phyloP scores from a whole-genome alignment of 2,888 invertebrate genomes.

The Xanthostigma xanthostigma region DNA sequence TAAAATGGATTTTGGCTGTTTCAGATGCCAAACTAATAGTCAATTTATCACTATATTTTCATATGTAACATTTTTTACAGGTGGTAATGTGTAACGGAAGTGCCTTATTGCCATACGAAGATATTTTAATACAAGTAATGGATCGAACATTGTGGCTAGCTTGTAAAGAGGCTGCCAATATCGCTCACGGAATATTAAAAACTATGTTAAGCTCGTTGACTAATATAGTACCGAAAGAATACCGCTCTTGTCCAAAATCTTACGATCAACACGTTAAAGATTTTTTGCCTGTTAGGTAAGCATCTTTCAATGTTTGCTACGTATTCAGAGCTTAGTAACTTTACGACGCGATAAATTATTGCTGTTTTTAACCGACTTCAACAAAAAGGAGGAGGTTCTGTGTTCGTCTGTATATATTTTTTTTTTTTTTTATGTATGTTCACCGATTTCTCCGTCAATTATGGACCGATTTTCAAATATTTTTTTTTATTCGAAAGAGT shows the following conservation, averaged over 20 bases:
- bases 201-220: conserved; percentile 44
- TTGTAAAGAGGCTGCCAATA: conserved; percentile 46
- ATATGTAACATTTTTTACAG: conserved; percentile 20
- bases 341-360: no score
- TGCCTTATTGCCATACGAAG: conserved; percentile 48
- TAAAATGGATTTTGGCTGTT: no score
- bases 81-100: conserved; percentile 50
- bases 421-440: no score
- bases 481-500: no score
- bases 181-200: conserved; percentile 45
- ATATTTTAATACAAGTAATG: conserved; percentile 47
- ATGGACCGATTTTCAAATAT: no score
- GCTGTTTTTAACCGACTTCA: no score
- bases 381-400: no score
- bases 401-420: no score
- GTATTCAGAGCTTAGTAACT: no score
- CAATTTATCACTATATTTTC: conserved; percentile 2
- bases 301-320: background rate
- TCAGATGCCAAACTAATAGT: background rate
- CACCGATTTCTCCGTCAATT: no score
- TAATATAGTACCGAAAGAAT: conserved; percentile 43
- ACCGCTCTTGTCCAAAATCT: conserved; percentile 41
- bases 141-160: conserved; percentile 53
- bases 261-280: conserved; percentile 48
- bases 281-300: conserved; percentile 50